Conservation (phyloP, 2,113 vertebrate species). For the Lontra canadensis region DNA sequence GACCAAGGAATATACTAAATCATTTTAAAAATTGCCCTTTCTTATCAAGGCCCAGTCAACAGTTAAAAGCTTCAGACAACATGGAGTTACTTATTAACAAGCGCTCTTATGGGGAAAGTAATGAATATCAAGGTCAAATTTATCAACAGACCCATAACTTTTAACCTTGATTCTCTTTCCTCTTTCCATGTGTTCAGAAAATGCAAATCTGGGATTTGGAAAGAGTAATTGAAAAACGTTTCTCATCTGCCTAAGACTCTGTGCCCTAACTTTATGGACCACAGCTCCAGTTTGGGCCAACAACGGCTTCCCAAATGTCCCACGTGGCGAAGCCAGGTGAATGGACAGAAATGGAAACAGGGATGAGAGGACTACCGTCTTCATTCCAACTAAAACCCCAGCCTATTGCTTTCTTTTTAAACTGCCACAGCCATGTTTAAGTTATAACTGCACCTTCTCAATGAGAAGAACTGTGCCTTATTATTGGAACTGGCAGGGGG, state of each 20-base stretch:
- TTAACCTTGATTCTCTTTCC: background rate
- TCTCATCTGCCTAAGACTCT: background rate
- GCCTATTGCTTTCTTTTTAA: slow-evolving; percentile 60
- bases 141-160: background rate
- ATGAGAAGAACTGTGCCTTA: slow-evolving; percentile 54
- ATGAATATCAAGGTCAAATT: background rate
- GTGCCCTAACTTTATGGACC: background rate
- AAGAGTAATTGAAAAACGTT: background rate
- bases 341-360: background rate
- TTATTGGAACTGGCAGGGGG: slow-evolving; percentile 68
- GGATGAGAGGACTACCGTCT: background rate
- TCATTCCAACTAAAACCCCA: slow-evolving; percentile 32
- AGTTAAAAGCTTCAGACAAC: background rate
- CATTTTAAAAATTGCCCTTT: background rate
- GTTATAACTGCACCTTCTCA: slow-evolving; percentile 62
- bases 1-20: background rate
- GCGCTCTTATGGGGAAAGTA: background rate
- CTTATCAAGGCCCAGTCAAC: background rate
- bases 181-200: background rate
- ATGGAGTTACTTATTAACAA: background rate
- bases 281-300: background rate
- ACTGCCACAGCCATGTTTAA: slow-evolving; percentile 32
- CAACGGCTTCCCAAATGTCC: background rate
- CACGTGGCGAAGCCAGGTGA: background rate
- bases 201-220: background rate